A percentile compares a stretch with the other conserved stretches of the same genome.
Evolutionary conservation across 1,140 invertebrate genomes (phyloP).

Genomic region (Geopemphigus sp.): DNA sequence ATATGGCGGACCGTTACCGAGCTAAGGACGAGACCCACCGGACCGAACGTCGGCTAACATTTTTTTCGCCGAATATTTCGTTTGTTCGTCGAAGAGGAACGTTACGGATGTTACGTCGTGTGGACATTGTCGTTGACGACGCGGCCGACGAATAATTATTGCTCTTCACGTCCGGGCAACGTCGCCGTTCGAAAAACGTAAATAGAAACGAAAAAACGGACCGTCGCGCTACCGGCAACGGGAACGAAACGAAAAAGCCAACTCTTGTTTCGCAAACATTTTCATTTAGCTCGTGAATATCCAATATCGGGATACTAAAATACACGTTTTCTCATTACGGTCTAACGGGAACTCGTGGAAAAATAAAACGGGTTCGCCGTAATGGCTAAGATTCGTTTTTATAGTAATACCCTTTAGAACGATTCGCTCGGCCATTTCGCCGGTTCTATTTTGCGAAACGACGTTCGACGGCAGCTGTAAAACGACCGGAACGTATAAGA

Average conservation of each 20-base stretch:
- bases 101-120: too few species aligned
- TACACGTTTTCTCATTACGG: slow-evolving; percentile 9
- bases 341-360: neutral
- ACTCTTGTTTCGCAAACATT: neutral
- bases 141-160: slow-evolving; percentile 22
- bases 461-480: slow-evolving; percentile 20
- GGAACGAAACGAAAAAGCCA: neutral
- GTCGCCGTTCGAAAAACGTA: neutral
- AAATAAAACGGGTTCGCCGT: slow-evolving; percentile 6
- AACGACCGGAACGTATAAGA: neutral
- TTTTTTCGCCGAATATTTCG: neutral
- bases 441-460: slow-evolving; percentile 14
- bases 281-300: neutral
- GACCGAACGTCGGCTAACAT: too few species aligned
- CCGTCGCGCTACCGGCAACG: neutral
- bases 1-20: too few species aligned
- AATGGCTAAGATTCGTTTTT: slow-evolving; percentile 23
- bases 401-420: slow-evolving; percentile 8
- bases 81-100: slow-evolving; percentile 23
- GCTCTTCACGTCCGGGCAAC: neutral
- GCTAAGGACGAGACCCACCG: too few species aligned
- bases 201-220: neutral
- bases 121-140: neutral
- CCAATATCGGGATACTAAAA: neutral
- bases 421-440: slow-evolving; percentile 11